Base-by-base conservation (phyloP, 2,797 vertebrate genomes). In the Sebastiscus albofasciatus region DNA sequence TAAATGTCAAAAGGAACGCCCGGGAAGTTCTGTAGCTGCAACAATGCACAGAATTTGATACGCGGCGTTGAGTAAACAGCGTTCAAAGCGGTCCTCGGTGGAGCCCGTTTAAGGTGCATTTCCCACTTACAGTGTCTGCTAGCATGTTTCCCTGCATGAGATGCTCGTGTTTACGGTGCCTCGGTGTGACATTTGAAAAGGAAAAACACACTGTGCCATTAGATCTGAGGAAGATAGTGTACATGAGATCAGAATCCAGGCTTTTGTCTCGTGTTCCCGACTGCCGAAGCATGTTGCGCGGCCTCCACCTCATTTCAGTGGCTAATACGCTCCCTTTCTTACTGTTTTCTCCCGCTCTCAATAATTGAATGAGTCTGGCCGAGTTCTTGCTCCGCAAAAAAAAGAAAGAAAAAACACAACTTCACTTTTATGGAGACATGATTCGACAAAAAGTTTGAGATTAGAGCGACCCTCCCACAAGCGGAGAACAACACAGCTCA, bases 361-460 rank as follows among this genome's bases (percentile, higher is more conserved):
- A 94, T 94, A 87, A 94, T 94, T 92, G 29, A 94, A 77, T 29
- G 80, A 16, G 42, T 83, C 85, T 88, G 82, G 79, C 77, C 72
- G 39, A 73, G 80, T 83, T 90, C 73, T 87, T 27, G 70, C 87
- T 82, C 68, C 70, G 54, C 79, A 84, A 75, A 71, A 65, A 89
- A 22, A 36, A 59, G 3, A 14, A 59, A 16, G 3, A 27, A 59
- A 33, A 83, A 93, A 93, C 90, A 94, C 6, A 61, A 90, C 74
- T 94, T 93, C 89, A 88, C 92, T 93, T 93, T 94, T 94, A 94
- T 69, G 60, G 75, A 65, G 80, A 91, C 90, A 90, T 46, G 74
- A 87, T 80, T 91, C 64, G 79, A 90, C 90, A 92, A 90, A 90
- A 90, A 85, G 78, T 65, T 74, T 72, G 89, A 85, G 88, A 90